Evolutionary conservation across 2,113 vertebrate species (phyloP), one percentile per base, ranked within the genome.

Genomic region (Oncorhynchus gorbuscha): DNA sequence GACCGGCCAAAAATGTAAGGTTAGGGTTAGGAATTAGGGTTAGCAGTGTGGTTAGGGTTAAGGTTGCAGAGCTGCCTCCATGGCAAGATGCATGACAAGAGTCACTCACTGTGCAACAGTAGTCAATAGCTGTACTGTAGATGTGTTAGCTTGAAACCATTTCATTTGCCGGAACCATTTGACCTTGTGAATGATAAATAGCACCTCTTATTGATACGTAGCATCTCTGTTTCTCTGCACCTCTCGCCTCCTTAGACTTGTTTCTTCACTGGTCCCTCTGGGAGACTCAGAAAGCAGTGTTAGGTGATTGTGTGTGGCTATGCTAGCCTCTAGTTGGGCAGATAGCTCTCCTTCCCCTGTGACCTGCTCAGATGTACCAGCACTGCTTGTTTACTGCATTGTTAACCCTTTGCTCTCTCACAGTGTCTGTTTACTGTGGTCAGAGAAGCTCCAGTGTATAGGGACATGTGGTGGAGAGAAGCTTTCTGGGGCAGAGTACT

Each of bases 381-480:
- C n/a, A 9, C n/a, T 70, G 26, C 73, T 28, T 68, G 73, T 74
- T 66, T 66, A 49, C 73, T 65, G 73, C 61, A 49, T 74, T 14
- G 24, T 74, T 74, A 74, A 74, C 73, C 45, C 73, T 66, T 66
- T 66, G 61, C 73, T 65, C 14, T 67, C 64, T 51, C 22, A 22
- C 45, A 68, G 32, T 20, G 26, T 70, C 20, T n/a, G 65, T 32
- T 67, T 20, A 68, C 24, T 49, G 28, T 5, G 20, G 65, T 39
- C 39, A 49, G 69, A 49, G 45, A 49, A 8, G 39, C 32, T 51
- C 6, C 20, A 48, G 9, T 35, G 22, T 69, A 12, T 24, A 24
- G 39, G 61, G 22, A 30, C n/a, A 55, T 69, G 26, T 51, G 74
- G 65, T 55, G 51, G 51, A 5, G 51, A 55, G 51, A 55, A 70